phyloP scores from a whole-genome alignment of 2,113 vertebrate genomes.

The Sinosuthora webbiana region DNA sequence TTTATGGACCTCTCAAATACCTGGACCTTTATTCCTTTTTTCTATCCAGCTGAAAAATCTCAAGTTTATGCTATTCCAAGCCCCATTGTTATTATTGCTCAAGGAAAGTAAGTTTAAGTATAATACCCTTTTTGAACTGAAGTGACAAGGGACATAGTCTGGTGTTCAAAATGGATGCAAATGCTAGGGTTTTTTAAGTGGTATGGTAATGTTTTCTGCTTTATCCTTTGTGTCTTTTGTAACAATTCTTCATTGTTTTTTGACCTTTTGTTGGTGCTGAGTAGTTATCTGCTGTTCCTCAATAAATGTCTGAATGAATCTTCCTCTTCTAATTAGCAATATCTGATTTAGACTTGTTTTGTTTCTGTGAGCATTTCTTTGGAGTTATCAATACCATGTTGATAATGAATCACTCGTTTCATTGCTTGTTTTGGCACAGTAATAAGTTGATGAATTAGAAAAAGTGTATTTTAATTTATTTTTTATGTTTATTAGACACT shows the following conservation, averaged over 20 bases:
- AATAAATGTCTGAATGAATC: background rate
- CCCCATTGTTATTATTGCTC: background rate
- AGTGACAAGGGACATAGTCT: background rate
- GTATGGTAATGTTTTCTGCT: background rate
- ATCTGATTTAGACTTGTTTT: background rate
- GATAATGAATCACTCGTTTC: background rate
- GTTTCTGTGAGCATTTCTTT: background rate
- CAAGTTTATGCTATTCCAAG: background rate
- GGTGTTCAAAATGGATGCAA: background rate
- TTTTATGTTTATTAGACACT: background rate
- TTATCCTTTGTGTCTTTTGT: background rate
- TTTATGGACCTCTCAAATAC: background rate
- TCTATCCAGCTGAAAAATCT: background rate
- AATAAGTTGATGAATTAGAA: background rate
- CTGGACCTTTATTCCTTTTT: background rate
- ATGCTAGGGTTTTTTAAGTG: background rate
- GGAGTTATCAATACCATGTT: background rate
- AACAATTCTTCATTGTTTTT: background rate
- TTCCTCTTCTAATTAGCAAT: rapidly evolving
- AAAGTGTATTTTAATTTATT: background rate
- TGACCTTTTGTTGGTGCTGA: background rate
- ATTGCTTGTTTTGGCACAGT: background rate
- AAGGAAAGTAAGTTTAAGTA: background rate
- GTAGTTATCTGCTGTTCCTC: background rate
- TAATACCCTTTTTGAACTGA: background rate